Evolutionary conservation across 1,140 invertebrate genomes (phyloP).

Genomic region (Conopomorpha cramerella): DNA sequence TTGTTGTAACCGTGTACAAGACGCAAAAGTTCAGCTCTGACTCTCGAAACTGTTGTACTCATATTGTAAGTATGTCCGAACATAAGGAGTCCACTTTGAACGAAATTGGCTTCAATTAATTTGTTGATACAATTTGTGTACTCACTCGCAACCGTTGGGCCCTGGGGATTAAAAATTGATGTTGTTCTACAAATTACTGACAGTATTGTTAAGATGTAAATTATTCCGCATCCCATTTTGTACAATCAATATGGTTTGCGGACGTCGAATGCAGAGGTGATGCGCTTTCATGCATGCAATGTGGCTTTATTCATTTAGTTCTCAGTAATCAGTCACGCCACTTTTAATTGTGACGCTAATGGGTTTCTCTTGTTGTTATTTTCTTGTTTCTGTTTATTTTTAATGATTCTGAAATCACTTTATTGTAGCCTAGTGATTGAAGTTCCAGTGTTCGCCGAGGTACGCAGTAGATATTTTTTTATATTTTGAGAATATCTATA

Average conservation of each 20-base stretch:
- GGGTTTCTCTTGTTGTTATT: too few species aligned
- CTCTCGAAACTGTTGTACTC: constrained; percentile 19
- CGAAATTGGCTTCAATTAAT: constrained; percentile 26
- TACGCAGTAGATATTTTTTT: too few species aligned
- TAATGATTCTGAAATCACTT: too few species aligned
- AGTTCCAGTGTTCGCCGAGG: too few species aligned
- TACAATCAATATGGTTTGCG: too few species aligned
- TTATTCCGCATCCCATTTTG: too few species aligned
- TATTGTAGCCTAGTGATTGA: too few species aligned
- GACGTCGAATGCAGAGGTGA: too few species aligned
- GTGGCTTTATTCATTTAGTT: background rate
- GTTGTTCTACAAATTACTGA: background rate
- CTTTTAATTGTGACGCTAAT: background rate
- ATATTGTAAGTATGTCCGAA: constrained; percentile 22
- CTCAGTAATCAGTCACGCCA: background rate
- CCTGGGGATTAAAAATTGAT: constrained; percentile 17
- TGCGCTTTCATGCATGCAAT: too few species aligned
- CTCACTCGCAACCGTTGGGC: constrained; percentile 24
- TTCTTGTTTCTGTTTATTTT: too few species aligned
- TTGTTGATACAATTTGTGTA: constrained; percentile 27
- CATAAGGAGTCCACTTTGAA: constrained; percentile 18
- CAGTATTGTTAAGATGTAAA: too few species aligned
- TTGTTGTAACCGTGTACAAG: constrained; percentile 18
- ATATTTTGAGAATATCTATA: too few species aligned
- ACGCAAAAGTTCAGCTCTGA: constrained; percentile 23